A percentile compares a stretch with the other conserved stretches of the same genome.
phyloP scores from a whole-genome alignment of 2,888 invertebrate genomes.

The Gymnoscelis rufifasciata region DNA sequence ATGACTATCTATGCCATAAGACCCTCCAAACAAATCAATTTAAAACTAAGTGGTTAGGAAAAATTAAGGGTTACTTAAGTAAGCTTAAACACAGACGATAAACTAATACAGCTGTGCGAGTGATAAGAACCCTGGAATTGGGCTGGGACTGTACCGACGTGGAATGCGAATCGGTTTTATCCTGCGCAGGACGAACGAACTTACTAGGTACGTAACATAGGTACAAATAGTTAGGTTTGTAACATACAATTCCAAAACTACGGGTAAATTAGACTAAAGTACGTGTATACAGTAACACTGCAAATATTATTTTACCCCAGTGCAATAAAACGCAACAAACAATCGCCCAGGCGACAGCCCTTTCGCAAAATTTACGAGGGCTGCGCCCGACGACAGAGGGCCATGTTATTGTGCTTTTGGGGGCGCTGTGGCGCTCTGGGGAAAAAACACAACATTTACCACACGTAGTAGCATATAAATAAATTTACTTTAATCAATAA shows the following conservation, averaged over 20 bases:
- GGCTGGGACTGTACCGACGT: not conserved
- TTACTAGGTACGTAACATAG: not conserved
- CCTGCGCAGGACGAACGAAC: not conserved
- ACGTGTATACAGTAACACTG: constrained; percentile 2
- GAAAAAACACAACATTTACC: constrained; percentile 37
- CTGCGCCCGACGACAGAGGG: constrained; percentile 21
- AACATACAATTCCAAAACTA: too few relatives aligned
- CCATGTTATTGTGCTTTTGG: constrained; percentile 30
- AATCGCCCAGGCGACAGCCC: constrained; percentile 25
- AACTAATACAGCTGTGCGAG: not conserved
- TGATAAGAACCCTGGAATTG: not conserved
- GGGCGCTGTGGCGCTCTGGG: constrained; percentile 47
- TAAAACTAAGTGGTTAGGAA: too few relatives aligned
- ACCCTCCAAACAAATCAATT: too few relatives aligned
- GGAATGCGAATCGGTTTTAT: not conserved
- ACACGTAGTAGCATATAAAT: constrained; percentile 26
- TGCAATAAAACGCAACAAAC: constrained; percentile 52
- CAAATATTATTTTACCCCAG: constrained; percentile 47
- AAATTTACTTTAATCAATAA: constrained; percentile 21
- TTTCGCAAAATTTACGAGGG: constrained; percentile 26
- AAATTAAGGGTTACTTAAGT: too few relatives aligned
- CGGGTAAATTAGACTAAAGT: too few relatives aligned
- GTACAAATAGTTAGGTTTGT: too few relatives aligned
- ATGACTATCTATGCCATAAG: too few relatives aligned
- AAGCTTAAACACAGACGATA: too few relatives aligned